Evolutionary conservation across 2,797 vertebrate genomes (phyloP).

Genomic region (Orestias chungarensis): DNA sequence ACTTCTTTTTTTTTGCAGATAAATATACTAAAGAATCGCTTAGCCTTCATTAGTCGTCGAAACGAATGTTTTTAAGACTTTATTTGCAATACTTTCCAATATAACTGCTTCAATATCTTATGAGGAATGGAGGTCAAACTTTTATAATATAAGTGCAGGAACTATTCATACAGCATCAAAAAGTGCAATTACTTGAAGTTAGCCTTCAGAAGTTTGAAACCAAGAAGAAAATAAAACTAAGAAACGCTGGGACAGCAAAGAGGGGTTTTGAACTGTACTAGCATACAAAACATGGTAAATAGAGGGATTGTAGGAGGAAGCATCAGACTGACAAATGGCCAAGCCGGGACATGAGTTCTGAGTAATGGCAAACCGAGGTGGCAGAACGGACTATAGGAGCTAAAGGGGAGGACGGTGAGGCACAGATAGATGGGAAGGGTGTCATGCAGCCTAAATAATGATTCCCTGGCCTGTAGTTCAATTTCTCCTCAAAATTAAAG

Average conservation of each 20-base stretch:
- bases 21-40: background rate
- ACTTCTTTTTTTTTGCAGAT: background rate
- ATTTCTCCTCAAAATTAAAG: conserved; percentile 74
- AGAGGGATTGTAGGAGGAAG: conserved; percentile 36
- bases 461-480: conserved; percentile 72
- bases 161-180: background rate
- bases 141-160: background rate
- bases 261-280: conserved; percentile 21
- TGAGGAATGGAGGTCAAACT: background rate
- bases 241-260: background rate
- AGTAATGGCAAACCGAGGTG: conserved; percentile 62
- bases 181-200: background rate
- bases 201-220: conserved; percentile 6
- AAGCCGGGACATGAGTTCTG: conserved; percentile 34
- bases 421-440: conserved; percentile 64
- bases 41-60: background rate
- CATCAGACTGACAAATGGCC: conserved; percentile 54
- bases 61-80: background rate
- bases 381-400: conserved; percentile 46
- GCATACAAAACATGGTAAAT: conserved; percentile 20
- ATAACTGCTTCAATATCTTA: background rate
- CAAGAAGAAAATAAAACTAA: conserved; percentile 8
- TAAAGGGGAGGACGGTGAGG: conserved; percentile 53
- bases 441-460: conserved; percentile 66
- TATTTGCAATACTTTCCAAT: background rate